phyloP scores from a whole-genome alignment of 2,888 invertebrate genomes.

The Atherix ibis region DNA sequence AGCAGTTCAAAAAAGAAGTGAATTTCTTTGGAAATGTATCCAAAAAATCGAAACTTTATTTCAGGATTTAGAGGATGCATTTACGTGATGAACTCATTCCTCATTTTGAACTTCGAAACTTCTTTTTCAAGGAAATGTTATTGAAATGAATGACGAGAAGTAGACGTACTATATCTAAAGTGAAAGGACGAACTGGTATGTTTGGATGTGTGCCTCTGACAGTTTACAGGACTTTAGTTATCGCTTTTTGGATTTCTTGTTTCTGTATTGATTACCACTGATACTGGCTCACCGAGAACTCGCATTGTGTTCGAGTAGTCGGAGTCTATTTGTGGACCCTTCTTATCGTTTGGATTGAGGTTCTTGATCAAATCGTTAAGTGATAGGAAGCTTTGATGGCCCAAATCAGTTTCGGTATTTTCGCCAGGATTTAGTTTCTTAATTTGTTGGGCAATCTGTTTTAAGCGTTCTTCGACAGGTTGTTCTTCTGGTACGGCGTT shows the following conservation, averaged over 20 bases:
- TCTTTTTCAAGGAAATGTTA: not conserved
- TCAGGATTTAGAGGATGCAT: constrained; percentile 4
- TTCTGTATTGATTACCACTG: constrained; percentile 14
- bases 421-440: constrained; percentile 22
- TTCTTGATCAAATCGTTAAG: constrained; percentile 31
- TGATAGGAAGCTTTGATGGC: constrained; percentile 30
- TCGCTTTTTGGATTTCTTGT: constrained; percentile 8
- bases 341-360: constrained; percentile 28
- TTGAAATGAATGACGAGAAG: constrained; percentile 1
- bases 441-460: constrained; percentile 29
- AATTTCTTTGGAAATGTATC: constrained; percentile 2
- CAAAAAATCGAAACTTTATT: constrained; percentile 3
- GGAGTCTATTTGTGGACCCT: constrained; percentile 32
- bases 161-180: not conserved
- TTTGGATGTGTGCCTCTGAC: constrained; percentile 6
- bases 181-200: not conserved
- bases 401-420: constrained; percentile 20
- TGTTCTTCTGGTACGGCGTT: constrained; percentile 14
- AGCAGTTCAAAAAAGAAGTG: too few relatives aligned
- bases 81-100: constrained; percentile 7
- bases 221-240: constrained; percentile 4
- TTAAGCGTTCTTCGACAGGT: constrained; percentile 29
- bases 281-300: constrained; percentile 27
- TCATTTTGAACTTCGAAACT: constrained; percentile 7
- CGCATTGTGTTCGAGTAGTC: constrained; percentile 33